Evolutionary conservation across 2,888 invertebrate species (phyloP).

Genomic region (Nemurella pictetii): DNA sequence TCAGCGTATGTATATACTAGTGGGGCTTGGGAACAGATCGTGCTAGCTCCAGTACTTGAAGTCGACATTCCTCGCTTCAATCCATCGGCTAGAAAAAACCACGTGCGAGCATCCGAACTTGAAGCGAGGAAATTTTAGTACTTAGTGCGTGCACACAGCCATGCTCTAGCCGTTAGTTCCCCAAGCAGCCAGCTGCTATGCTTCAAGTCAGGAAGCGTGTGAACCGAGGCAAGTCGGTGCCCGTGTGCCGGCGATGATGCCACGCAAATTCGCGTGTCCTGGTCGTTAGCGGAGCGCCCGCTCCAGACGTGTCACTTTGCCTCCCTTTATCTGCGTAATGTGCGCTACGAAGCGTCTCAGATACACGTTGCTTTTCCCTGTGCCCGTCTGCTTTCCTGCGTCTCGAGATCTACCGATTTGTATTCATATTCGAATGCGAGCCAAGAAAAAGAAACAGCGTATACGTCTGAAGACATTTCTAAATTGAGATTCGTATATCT

Average conservation of each 20-base stretch:
- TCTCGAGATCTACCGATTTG: not conserved
- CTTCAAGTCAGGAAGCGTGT: too few relatives aligned
- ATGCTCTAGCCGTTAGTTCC: too few relatives aligned
- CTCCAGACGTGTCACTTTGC: not conserved
- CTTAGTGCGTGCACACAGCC: too few relatives aligned
- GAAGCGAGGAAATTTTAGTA: too few relatives aligned
- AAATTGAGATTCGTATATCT: not conserved
- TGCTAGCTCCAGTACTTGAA: too few relatives aligned
- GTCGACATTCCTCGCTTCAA: too few relatives aligned
- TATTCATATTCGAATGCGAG: constrained; percentile 17
- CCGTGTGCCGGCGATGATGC: not conserved
- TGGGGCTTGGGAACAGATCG: too few relatives aligned
- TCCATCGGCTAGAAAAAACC: too few relatives aligned
- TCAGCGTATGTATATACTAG: too few relatives aligned
- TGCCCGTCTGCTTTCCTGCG: not conserved
- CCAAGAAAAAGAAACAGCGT: not conserved
- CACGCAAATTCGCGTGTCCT: not conserved
- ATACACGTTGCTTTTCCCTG: not conserved
- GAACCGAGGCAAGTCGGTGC: too few relatives aligned
- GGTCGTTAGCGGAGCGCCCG: not conserved
- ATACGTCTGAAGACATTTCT: not conserved
- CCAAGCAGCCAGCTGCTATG: too few relatives aligned
- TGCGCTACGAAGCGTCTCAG: not conserved
- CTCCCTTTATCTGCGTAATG: constrained; percentile 3
- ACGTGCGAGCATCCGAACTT: too few relatives aligned